A percentile compares a stretch with the other conserved stretches of the same genome.
Conservation (phyloP, 2,888 invertebrate genomes). For the Eupithecia inturbata region DNA sequence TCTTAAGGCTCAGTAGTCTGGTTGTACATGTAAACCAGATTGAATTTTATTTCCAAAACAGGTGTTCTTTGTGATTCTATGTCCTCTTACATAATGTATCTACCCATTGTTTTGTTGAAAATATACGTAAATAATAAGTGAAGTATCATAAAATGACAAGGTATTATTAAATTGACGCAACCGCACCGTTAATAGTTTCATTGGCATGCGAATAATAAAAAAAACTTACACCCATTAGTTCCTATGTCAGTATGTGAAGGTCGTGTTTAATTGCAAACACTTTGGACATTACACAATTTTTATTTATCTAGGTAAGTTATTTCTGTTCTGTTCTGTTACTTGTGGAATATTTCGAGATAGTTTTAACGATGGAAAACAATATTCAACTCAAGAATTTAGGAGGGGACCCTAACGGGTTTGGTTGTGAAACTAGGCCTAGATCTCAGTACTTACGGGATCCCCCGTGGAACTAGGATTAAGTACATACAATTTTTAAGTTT, state of each 20-base stretch:
- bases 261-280: conserved; percentile 7
- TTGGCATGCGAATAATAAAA: conserved; percentile 24
- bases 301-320: no score
- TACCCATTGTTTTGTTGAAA: neutral
- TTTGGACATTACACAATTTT: conserved; percentile 1
- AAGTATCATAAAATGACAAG: neutral
- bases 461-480: no score
- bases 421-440: no score
- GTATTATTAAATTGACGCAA: conserved; percentile 16
- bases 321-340: neutral
- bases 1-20: no score
- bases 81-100: neutral
- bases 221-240: conserved; percentile 19
- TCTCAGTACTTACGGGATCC: no score
- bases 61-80: no score
- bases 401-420: no score
- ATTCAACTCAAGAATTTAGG: neutral
- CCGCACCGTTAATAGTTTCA: conserved; percentile 20
- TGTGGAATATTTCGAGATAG: neutral
- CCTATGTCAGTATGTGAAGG: conserved; percentile 29
- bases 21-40: no score
- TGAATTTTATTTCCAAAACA: no score
- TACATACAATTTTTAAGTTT: no score
- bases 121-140: neutral
- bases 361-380: neutral